Base-by-base conservation (phyloP, 1,140 invertebrate genomes). In the Bombus affinis region DNA sequence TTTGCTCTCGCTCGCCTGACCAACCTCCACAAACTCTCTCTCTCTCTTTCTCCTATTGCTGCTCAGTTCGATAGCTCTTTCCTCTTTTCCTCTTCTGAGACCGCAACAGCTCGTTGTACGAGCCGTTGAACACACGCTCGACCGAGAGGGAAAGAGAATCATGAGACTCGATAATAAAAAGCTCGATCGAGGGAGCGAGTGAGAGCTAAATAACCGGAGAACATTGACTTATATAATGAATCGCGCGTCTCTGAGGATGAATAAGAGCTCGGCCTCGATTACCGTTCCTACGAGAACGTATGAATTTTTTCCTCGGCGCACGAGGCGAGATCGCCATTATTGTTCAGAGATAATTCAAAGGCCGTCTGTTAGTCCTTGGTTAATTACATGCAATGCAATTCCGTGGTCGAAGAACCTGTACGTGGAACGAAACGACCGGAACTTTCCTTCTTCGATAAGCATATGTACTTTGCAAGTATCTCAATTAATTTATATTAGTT, bases 171-270 rank as follows among this genome's bases (percentile, higher is more conserved):
- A 2, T 35, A 66, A 66, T 65, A 62, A 77, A 73, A 76, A 47
- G n/a, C 28, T 25, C 28, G 44, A 37, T 74, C 13, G 15, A 39
- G 22, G 12, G 10, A 25, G 62, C 47, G 3, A 47, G 22, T 6
- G 35, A 78, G 37, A 68, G 70, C 35, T 71, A 66, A 66, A 59
- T 42, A 53, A 79, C 71, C 35, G 70, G 57, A 75, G 87, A 89
- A 81, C 85, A 68, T 90, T 82, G 84, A 86, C 89, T 91, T 91
- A 88, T 78, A 87, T 90, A 89, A 89, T 89, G 80, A 18, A 70
- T 68, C n/a, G 71, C 70, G 39, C 77, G 57, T 79, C 57, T 53
- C 53, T 72, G 59, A 42, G 25, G 78, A 65, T 85, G 53, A 76
- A 73, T 66, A 72, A 68, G 85, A 86, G n/a, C 76, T 70, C 73